phyloP scores from a whole-genome alignment of 1,140 invertebrate species.

The Probaryconus sp. region DNA sequence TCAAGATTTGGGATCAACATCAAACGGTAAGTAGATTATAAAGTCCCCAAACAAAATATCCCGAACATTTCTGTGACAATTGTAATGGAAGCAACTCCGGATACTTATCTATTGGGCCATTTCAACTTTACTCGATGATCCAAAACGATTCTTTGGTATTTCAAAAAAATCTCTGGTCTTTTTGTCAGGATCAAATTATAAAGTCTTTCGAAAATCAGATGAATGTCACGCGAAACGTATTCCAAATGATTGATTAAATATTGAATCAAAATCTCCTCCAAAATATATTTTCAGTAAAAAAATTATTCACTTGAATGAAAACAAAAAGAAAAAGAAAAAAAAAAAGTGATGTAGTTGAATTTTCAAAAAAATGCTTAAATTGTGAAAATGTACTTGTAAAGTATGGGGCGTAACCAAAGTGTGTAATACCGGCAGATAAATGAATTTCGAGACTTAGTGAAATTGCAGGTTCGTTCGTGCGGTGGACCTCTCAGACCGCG shows the following conservation, averaged over 20 bases:
- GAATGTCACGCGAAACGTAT: slow-evolving; percentile 10
- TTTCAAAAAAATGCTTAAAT: slow-evolving; percentile 3
- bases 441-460: slow-evolving; percentile 27
- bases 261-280: too few relatives aligned
- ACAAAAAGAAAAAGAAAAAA: too few relatives aligned
- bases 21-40: slow-evolving; percentile 76
- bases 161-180: too few relatives aligned
- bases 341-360: too few relatives aligned
- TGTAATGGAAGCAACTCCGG: slow-evolving; percentile 48
- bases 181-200: slow-evolving; percentile 33
- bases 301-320: too few relatives aligned
- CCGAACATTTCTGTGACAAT: slow-evolving; percentile 58
- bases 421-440: slow-evolving; percentile 39
- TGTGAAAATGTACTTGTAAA: background rate
- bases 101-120: slow-evolving; percentile 54
- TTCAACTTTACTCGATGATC: slow-evolving; percentile 36
- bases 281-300: too few relatives aligned
- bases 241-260: slow-evolving; percentile 25
- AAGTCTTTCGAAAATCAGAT: slow-evolving; percentile 16
- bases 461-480: slow-evolving; percentile 30
- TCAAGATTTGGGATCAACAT: slow-evolving; percentile 77
- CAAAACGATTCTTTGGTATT: slow-evolving; percentile 32
- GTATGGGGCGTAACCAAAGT: slow-evolving; percentile 5
- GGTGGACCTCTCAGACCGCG: slow-evolving; percentile 19
- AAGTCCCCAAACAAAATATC: slow-evolving; percentile 64